A percentile compares a stretch with the other conserved stretches of the same genome.
These are phyloP conservation scores for Sternarchorhynchus goeldii DNA, from an alignment of 2,797 vertebrate species.

Conservation along the genomic window DNA sequence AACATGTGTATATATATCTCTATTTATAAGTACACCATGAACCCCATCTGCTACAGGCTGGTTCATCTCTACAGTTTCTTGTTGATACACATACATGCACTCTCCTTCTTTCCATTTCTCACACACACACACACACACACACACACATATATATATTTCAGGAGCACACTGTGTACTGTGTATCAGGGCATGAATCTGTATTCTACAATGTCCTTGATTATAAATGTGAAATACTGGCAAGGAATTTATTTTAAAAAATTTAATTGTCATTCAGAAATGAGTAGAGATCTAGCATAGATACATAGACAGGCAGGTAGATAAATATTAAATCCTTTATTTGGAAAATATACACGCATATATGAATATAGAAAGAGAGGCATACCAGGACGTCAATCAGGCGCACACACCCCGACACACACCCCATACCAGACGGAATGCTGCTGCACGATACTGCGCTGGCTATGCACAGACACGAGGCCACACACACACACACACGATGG, in stretches of 20 bases:
- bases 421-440: background rate
- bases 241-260: no score
- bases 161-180: background rate
- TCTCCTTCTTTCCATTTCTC: background rate
- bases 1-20: background rate
- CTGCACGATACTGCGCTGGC: background rate
- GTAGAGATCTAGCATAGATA: no score
- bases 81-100: background rate
- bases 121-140: background rate
- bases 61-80: slow-evolving; percentile 1
- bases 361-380: no score
- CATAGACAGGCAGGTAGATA: no score
- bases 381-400: background rate
- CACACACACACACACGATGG: background rate
- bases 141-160: background rate
- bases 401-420: background rate
- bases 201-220: background rate
- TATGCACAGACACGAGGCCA: background rate
- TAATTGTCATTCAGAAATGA: no score
- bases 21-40: slow-evolving; percentile 13
- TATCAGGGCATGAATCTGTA: background rate
- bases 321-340: no score
- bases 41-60: background rate
- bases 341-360: no score
- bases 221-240: background rate